These are phyloP conservation scores for Lycaon pictus DNA, from an alignment of 2,113 vertebrate species.

Conservation along the genomic window DNA sequence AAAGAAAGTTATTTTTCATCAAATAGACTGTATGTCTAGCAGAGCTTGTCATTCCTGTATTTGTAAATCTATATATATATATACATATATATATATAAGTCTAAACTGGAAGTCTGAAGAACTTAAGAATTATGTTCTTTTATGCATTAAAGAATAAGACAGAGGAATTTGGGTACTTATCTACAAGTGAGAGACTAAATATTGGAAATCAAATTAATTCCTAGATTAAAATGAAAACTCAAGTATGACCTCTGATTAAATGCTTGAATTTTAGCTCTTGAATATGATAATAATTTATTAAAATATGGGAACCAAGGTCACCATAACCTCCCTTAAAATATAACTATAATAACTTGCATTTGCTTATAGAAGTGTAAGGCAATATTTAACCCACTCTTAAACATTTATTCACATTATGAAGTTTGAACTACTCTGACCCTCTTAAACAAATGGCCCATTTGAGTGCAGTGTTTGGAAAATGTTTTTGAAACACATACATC, in stretches of 20 bases:
- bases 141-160: not conserved
- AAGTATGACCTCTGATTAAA: not conserved
- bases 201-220: not conserved
- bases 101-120: not conserved
- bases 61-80: conserved; percentile 34
- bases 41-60: conserved; percentile 35
- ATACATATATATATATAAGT: not conserved
- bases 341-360: not conserved
- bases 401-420: not conserved
- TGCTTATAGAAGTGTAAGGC: not conserved
- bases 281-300: not conserved
- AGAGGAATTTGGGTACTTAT: not conserved
- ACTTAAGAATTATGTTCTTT: not conserved
- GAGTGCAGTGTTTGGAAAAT: not conserved
- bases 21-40: not conserved
- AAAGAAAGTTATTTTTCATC: not conserved
- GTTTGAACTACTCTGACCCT: not conserved
- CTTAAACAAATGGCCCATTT: not conserved
- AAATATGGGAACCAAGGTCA: not conserved
- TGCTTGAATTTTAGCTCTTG: not conserved
- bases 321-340: not conserved
- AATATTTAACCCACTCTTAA: not conserved
- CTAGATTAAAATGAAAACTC: conserved; percentile 45
- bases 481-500: not conserved
- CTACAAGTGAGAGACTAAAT: not conserved